Base-by-base conservation (phyloP, 2,113 vertebrate genomes). In the Bucco capensis region DNA sequence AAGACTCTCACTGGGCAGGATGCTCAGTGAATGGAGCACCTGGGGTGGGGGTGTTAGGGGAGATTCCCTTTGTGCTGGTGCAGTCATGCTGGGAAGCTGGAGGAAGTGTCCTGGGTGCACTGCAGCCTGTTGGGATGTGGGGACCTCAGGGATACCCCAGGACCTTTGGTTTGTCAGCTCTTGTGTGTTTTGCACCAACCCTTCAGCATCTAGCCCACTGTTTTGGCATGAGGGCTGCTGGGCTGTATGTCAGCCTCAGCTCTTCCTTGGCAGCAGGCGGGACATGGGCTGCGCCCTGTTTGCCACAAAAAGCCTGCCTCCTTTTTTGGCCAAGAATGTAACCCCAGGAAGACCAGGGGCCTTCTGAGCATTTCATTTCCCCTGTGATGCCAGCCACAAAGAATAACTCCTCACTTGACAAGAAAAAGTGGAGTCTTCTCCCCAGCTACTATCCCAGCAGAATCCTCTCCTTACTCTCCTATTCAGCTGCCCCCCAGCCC, bases 161-260 rank as follows among this genome's bases (percentile, higher is more conserved):
- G 0, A 1, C 24, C 56, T 81, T 70, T 2, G 2, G 0, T 30
- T 88, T 66, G 66, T 64, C 57, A 56, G 27, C 8, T 86, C 16
- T 66, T 56, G 65, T 0, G 6, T 35, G 22, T 83, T 92, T 90
- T 77, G 28, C 30, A 38, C 19, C 22, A 33, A 1, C 10, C 6
- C 10, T 66, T 49, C 0, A 2, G 14, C 27, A 19, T 33, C 46
- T 42, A 64, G 54, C 62, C 27, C 2, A 1, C 3, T 8, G 21
- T 61, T 93, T 87, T 46, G 46, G 31, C 14, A 84, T n/a, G 46
- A 27, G 1, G 2, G 54, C 15, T 69, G 38, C 53, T 2, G 16
- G n/a, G 35, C 6, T 2, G 1, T 8, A 5, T 0, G 1, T 47
- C 71, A 62, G 23, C 10, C 31, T 12, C 18, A 25, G 37, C 0